These are phyloP conservation scores for Ectemnius lituratus DNA, from an alignment of 2,888 invertebrate genomes.

Conservation along the genomic window DNA sequence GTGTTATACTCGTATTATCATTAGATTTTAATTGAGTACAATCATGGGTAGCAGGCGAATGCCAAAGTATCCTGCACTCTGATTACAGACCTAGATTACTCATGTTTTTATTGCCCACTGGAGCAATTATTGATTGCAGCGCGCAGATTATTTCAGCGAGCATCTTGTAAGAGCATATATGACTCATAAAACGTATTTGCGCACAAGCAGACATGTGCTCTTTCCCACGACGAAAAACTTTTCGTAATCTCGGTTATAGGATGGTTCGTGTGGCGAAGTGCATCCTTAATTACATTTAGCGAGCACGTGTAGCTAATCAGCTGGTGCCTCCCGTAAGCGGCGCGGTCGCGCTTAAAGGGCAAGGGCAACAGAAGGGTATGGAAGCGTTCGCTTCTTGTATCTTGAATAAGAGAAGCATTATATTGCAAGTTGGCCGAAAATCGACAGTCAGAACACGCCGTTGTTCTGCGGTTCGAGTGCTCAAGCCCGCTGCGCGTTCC, in stretches of 20 bases:
- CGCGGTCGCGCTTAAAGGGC: too few relatives aligned
- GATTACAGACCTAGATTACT: conserved; percentile 24
- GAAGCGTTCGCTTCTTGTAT: too few relatives aligned
- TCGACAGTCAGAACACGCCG: neutral
- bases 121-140: conserved; percentile 18
- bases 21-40: neutral
- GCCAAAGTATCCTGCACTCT: neutral
- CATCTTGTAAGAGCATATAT: conserved; percentile 20
- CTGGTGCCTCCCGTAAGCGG: too few relatives aligned
- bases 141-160: conserved; percentile 6
- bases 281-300: too few relatives aligned
- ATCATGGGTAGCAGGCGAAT: too few relatives aligned
- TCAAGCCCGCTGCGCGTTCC: neutral
- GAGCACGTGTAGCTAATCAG: too few relatives aligned
- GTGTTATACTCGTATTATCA: neutral
- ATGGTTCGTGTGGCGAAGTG: too few relatives aligned
- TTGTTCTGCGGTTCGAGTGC: conserved; percentile 35
- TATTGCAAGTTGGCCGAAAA: neutral
- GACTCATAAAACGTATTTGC: neutral
- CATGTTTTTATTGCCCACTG: conserved; percentile 24
- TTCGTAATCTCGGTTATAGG: neutral
- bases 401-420: too few relatives aligned
- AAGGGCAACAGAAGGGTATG: too few relatives aligned
- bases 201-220: neutral
- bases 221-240: conserved; percentile 4